Evolutionary conservation across 2,797 vertebrate species (phyloP).

Genomic region (Semotilus atromaculatus): DNA sequence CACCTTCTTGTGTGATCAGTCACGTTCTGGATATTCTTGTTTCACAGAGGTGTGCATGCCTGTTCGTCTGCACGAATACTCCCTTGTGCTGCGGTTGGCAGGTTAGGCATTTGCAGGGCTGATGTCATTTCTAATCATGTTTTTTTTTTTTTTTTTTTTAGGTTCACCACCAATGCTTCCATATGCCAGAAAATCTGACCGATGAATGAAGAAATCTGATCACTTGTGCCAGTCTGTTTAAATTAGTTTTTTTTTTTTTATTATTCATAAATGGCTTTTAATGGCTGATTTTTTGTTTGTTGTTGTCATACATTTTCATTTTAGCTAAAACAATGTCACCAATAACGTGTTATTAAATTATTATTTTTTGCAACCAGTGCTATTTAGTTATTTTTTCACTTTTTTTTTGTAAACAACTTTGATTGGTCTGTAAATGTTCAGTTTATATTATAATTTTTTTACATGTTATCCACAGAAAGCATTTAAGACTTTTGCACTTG

Average conservation of each 20-base stretch:
- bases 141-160: constrained; percentile 51
- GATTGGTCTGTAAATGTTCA: constrained; percentile 65
- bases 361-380: constrained; percentile 40
- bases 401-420: constrained; percentile 49
- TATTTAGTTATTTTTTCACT: constrained; percentile 56
- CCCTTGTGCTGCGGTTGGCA: neutral
- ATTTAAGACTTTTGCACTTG: constrained; percentile 66
- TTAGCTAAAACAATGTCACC: constrained; percentile 50
- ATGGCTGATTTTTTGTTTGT: constrained; percentile 64
- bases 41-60: constrained; percentile 39
- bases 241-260: constrained; percentile 22
- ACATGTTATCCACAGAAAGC: constrained; percentile 51
- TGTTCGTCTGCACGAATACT: neutral
- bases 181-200: constrained; percentile 67
- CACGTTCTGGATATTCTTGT: constrained; percentile 38
- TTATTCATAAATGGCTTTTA: constrained; percentile 68
- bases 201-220: constrained; percentile 65
- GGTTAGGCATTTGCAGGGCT: neutral
- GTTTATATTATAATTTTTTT: constrained; percentile 48
- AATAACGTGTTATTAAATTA: constrained; percentile 37
- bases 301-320: constrained; percentile 57
- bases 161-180: constrained; percentile 66
- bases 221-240: constrained; percentile 58
- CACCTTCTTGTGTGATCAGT: constrained; percentile 57
- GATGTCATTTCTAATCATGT: neutral